phyloP scores from a whole-genome alignment of 2,888 invertebrate species.

The Chloromyia formosa region DNA sequence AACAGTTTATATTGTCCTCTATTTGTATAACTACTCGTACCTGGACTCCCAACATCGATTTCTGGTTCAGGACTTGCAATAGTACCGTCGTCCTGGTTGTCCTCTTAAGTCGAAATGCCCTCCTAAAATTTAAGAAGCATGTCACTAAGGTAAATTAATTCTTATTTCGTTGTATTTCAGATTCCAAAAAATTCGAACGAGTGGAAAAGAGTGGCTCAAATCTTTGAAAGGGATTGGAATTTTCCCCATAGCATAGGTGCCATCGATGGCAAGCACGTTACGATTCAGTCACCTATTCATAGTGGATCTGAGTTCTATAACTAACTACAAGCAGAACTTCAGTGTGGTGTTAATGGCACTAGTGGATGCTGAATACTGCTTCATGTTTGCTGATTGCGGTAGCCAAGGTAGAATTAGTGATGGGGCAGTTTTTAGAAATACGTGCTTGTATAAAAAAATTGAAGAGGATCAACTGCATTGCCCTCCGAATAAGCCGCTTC shows the following conservation, averaged over 20 bases:
- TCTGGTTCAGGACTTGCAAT: too few relatives aligned
- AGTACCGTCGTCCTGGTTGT: too few relatives aligned
- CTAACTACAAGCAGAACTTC: slow-evolving; percentile 48
- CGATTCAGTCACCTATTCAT: not conserved
- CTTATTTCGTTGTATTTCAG: not conserved
- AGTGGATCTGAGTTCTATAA: slow-evolving; percentile 54
- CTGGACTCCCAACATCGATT: too few relatives aligned
- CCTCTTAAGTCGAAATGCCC: too few relatives aligned
- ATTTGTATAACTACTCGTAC: too few relatives aligned
- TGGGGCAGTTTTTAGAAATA: slow-evolving; percentile 18
- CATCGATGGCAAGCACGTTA: slow-evolving; percentile 19
- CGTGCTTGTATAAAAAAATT: not conserved
- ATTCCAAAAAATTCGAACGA: not conserved
- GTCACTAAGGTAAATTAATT: too few relatives aligned
- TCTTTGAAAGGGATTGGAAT: not conserved
- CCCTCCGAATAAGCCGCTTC: slow-evolving; percentile 13
- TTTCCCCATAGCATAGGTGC: slow-evolving; percentile 11
- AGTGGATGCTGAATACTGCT: slow-evolving; percentile 2
- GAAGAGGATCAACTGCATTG: not conserved
- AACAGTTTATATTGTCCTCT: too few relatives aligned
- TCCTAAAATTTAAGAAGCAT: too few relatives aligned
- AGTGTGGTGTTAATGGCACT: slow-evolving; percentile 15
- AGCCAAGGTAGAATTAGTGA: slow-evolving; percentile 22
- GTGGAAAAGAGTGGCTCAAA: not conserved
- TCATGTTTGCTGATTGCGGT: not conserved